Evolutionary conservation across 2,113 vertebrate species (phyloP).

Genomic region (Pipra filicauda): DNA sequence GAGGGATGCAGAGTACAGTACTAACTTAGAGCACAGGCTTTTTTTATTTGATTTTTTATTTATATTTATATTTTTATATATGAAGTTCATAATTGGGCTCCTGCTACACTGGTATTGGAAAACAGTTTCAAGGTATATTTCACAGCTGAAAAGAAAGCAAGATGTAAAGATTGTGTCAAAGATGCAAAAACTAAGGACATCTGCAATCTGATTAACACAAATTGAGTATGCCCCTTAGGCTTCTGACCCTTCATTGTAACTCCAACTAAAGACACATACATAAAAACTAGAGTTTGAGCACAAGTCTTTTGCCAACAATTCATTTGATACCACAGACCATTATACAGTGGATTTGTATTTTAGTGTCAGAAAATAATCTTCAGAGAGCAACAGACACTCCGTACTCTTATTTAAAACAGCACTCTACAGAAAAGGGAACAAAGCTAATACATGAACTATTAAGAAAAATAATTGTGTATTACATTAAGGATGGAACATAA

Average conservation of each 20-base stretch:
- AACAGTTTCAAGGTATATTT: background rate
- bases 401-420: background rate
- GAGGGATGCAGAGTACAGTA: background rate
- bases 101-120: background rate
- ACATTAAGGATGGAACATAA: background rate
- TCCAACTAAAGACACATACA: fast-evolving
- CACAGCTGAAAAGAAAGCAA: background rate
- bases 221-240: background rate
- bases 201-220: background rate
- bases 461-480: background rate
- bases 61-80: too few relatives aligned
- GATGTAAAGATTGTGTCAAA: background rate
- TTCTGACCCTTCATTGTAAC: background rate
- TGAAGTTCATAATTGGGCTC: background rate
- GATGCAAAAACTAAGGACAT: background rate
- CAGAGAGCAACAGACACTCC: background rate
- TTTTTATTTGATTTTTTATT: background rate
- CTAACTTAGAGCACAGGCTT: background rate
- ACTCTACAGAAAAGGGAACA: background rate
- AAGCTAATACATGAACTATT: background rate
- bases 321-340: background rate
- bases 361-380: background rate
- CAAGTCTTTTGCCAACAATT: background rate
- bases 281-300: background rate
- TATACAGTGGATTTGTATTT: background rate